Conservation (phyloP, 1,140 invertebrate genomes). For the Papilio polytes region DNA sequence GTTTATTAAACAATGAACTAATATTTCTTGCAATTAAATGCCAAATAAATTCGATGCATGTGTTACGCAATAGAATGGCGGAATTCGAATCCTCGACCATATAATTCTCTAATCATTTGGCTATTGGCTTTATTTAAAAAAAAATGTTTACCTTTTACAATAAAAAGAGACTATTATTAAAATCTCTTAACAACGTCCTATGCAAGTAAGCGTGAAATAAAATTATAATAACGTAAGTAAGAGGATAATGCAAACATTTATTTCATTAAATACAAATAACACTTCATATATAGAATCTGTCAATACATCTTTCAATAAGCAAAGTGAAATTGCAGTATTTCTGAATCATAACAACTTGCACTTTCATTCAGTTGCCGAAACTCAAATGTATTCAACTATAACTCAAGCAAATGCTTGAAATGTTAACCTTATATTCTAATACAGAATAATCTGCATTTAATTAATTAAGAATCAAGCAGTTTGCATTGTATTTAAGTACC, state of each 20-base stretch:
- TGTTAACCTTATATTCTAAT: not conserved
- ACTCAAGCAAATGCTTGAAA: not conserved
- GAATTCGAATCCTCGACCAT: too few relatives aligned
- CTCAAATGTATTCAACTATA: not conserved
- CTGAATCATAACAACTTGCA: constrained; percentile 25
- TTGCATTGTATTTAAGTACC: not conserved
- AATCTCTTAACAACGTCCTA: too few relatives aligned
- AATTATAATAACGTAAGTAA: too few relatives aligned
- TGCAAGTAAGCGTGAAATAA: too few relatives aligned
- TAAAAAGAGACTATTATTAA: too few relatives aligned
- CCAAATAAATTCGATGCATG: too few relatives aligned
- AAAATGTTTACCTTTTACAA: too few relatives aligned
- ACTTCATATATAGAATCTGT: not conserved
- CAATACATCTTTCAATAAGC: not conserved
- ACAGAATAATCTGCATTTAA: not conserved
- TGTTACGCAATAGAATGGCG: too few relatives aligned
- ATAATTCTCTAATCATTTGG: too few relatives aligned
- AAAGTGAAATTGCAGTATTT: constrained; percentile 13
- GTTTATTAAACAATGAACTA: too few relatives aligned
- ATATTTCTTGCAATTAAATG: too few relatives aligned
- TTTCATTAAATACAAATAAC: not conserved
- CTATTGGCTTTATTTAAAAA: too few relatives aligned
- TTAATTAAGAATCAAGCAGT: not conserved
- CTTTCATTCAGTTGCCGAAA: not conserved
- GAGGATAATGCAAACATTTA: not conserved